These are phyloP conservation scores for Andrena praecox DNA, from an alignment of 2,888 invertebrate species.

Conservation along the genomic window DNA sequence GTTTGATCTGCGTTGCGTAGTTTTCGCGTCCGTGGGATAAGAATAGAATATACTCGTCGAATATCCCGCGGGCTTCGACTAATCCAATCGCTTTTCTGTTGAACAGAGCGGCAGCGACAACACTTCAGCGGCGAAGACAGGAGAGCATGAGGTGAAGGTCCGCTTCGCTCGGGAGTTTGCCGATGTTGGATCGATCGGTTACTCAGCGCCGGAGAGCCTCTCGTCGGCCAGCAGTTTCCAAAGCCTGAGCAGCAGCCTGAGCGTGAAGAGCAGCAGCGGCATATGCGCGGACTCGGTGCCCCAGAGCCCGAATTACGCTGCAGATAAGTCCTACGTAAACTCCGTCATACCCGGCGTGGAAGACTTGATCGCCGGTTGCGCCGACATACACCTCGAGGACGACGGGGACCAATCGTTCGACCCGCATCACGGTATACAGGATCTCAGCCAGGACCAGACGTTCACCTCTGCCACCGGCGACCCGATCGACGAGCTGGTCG, in stretches of 20 bases:
- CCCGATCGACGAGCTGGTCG: constrained; percentile 53
- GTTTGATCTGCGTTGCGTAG: no score
- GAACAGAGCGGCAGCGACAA: constrained; percentile 63
- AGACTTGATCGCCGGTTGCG: constrained; percentile 79
- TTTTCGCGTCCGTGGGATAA: no score
- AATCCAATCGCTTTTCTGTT: not conserved
- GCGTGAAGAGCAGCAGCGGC: constrained; percentile 78
- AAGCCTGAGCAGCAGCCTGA: constrained; percentile 77
- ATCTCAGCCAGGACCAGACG: constrained; percentile 77
- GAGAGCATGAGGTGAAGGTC: constrained; percentile 80
- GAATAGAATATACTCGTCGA: no score
- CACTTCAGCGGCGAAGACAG: constrained; percentile 49
- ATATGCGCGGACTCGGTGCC: constrained; percentile 67
- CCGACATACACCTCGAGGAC: constrained; percentile 71
- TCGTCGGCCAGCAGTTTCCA: constrained; percentile 81
- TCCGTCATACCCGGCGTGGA: constrained; percentile 77
- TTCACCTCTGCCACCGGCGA: constrained; percentile 77
- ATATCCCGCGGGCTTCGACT: not conserved
- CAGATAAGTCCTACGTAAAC: constrained; percentile 72
- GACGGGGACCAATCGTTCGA: constrained; percentile 43
- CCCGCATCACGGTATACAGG: constrained; percentile 44
- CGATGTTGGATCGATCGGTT: constrained; percentile 69
- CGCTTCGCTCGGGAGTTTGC: constrained; percentile 79
- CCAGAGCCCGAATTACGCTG: constrained; percentile 66
- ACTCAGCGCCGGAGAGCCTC: constrained; percentile 69